Percentiles rank a stretch among this genome's conserved stretches.
Conservation (phyloP, 2,113 vertebrate species). For the Tychaedon coryphoeus region DNA sequence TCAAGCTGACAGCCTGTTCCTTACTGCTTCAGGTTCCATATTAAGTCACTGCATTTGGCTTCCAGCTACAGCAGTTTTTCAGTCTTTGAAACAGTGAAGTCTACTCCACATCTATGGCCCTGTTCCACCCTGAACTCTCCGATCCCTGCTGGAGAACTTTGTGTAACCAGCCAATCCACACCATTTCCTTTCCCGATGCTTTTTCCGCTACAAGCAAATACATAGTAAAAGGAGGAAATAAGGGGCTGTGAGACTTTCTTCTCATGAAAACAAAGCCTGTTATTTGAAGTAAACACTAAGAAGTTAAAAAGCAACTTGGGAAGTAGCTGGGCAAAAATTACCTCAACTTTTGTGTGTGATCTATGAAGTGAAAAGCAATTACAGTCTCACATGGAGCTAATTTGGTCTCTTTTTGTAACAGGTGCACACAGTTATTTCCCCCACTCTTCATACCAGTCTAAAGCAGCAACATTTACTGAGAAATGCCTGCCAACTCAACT, state of each 20-base stretch:
- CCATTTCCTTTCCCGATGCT: slow-evolving; percentile 1
- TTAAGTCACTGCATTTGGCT: background rate
- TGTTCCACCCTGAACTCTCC: background rate
- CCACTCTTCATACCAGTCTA: background rate
- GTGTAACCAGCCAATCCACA: background rate
- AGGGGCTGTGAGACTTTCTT: background rate
- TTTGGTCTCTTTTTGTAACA: background rate
- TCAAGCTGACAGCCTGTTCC: background rate
- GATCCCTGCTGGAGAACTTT: background rate
- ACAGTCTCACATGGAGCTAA: background rate
- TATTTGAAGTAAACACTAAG: background rate
- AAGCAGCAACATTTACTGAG: background rate
- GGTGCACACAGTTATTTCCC: background rate
- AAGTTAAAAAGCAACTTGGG: background rate
- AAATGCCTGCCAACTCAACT: background rate
- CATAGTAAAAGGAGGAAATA: slow-evolving; percentile 37
- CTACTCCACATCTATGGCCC: background rate
- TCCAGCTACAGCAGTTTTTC: slow-evolving; percentile 1
- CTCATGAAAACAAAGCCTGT: slow-evolving; percentile 1
- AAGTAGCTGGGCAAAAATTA: background rate
- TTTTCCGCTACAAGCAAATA: slow-evolving; percentile 32
- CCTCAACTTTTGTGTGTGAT: background rate
- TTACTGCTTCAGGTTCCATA: background rate
- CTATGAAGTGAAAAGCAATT: background rate
- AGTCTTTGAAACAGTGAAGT: background rate